A percentile compares a stretch with the other conserved stretches of the same genome.
These are phyloP conservation scores for Idaea straminata DNA, from an alignment of 2,888 invertebrate species.

Conservation along the genomic window DNA sequence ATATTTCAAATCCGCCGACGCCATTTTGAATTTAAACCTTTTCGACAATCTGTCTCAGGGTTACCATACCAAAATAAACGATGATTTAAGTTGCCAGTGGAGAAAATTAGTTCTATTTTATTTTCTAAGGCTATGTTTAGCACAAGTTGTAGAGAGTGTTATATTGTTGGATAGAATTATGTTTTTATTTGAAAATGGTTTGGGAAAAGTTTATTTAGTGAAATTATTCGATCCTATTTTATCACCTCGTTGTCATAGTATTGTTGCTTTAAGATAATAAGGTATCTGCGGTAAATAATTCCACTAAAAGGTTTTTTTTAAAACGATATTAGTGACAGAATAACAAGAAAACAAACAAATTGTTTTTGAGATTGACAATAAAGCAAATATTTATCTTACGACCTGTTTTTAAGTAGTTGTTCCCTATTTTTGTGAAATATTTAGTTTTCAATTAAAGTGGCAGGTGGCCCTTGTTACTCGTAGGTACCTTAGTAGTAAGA, in stretches of 20 bases:
- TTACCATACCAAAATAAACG: constrained; percentile 41
- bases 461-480: no score
- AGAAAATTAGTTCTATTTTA: constrained; percentile 87
- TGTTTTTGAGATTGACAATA: no score
- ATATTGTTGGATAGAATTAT: constrained; percentile 90
- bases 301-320: not conserved
- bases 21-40: constrained; percentile 79
- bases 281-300: not conserved
- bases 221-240: constrained; percentile 90
- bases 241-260: constrained; percentile 90
- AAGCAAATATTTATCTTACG: no score
- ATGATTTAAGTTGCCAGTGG: constrained; percentile 55
- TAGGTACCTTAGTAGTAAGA: no score
- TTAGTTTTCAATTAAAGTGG: no score
- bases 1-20: constrained; percentile 85
- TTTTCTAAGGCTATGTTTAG: constrained; percentile 86
- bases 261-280: constrained; percentile 80
- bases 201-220: constrained; percentile 80
- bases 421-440: no score
- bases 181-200: constrained; percentile 85
- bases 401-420: no score
- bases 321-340: no score
- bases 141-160: constrained; percentile 89
- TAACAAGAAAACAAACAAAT: no score
- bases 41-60: constrained; percentile 56